phyloP scores from a whole-genome alignment of 2,797 vertebrate genomes.

The Coccyzus lansbergi region DNA sequence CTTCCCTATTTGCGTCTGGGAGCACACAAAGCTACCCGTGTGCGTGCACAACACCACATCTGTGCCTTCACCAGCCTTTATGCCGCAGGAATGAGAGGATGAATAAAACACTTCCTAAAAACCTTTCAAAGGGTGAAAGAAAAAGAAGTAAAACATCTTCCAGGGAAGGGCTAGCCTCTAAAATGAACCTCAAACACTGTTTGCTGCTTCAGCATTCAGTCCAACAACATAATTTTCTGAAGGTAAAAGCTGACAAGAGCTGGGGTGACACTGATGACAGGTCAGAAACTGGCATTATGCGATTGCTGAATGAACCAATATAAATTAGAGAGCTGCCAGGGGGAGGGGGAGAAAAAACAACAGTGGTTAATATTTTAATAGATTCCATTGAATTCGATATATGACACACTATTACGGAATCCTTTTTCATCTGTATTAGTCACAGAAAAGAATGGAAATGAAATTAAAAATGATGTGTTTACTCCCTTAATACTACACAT shows the following conservation, averaged over 20 bases:
- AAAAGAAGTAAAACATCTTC: background rate
- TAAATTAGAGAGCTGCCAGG: background rate
- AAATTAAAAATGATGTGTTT: constrained; percentile 15
- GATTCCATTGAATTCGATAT: background rate
- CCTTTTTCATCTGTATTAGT: background rate
- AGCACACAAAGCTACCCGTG: accelerated
- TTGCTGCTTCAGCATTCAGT: background rate
- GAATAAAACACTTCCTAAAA: background rate
- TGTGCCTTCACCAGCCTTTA: background rate
- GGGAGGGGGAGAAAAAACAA: background rate
- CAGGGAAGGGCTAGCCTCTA: background rate
- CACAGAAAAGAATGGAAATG: constrained; percentile 2
- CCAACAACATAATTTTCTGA: background rate
- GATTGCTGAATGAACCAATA: background rate
- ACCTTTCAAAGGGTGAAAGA: background rate
- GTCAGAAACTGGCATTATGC: background rate
- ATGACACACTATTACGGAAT: background rate
- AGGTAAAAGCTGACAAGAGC: background rate
- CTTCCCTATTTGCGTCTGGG: no score
- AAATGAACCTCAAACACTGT: background rate
- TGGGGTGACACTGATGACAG: background rate
- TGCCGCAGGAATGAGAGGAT: background rate
- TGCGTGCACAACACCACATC: background rate
- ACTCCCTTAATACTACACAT: background rate
- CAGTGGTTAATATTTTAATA: background rate